These are phyloP conservation scores for Barnardius zonarius DNA, from an alignment of 2,113 vertebrate species.

Conservation along the genomic window DNA sequence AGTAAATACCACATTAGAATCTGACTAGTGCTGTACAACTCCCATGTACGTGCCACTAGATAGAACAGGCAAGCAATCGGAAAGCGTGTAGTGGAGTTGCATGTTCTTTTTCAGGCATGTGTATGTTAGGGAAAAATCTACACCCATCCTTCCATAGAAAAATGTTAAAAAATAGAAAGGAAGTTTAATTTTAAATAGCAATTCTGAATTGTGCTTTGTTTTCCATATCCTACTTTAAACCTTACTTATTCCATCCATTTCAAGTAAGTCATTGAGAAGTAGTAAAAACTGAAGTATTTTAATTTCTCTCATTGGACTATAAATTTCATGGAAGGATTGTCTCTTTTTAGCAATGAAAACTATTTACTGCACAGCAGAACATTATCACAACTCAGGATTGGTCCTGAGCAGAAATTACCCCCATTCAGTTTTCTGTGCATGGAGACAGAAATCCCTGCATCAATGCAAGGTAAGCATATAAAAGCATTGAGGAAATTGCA, in stretches of 20 bases:
- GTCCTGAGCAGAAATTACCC: background rate
- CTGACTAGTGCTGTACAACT: background rate
- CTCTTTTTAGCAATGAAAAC: background rate
- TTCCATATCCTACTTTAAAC: background rate
- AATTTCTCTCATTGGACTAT: background rate
- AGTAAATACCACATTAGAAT: background rate
- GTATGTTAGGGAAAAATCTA: background rate
- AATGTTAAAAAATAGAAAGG: background rate
- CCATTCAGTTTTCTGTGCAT: background rate
- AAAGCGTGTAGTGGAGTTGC: fast-evolving
- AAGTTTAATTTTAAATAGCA: background rate
- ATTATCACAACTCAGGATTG: background rate
- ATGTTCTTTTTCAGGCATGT: background rate
- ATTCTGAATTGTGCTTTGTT: background rate
- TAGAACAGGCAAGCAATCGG: background rate
- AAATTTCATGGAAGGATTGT: background rate
- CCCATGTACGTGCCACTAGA: background rate
- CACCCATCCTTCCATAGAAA: background rate
- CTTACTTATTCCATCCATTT: background rate
- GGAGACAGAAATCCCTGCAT: background rate
- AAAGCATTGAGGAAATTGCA: background rate
- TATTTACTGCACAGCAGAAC: background rate
- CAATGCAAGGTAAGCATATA: background rate
- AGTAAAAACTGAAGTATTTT: background rate
- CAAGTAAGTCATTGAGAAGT: background rate